Conservation (phyloP, 2,888 invertebrate species). For the Torymus texanus region DNA sequence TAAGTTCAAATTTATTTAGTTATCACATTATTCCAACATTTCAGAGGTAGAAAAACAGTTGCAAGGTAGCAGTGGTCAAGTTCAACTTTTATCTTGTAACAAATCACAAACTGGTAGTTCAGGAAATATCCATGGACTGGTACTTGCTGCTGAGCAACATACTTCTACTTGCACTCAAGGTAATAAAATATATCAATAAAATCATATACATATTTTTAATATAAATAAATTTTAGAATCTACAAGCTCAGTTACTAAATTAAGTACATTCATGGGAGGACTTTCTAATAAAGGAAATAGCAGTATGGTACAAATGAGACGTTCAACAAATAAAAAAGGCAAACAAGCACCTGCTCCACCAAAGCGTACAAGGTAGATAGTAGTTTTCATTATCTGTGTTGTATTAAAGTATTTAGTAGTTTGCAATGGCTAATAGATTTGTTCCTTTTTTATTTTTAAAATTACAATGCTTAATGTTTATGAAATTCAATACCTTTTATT, state of each 20-base stretch:
- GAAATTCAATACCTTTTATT: slow-evolving; percentile 38
- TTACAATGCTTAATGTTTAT: slow-evolving; percentile 13
- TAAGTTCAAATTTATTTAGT: slow-evolving; percentile 43
- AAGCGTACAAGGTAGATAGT: slow-evolving; percentile 89
- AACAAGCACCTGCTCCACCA: slow-evolving; percentile 96
- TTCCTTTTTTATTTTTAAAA: slow-evolving; percentile 41
- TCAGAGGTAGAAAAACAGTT: slow-evolving; percentile 96
- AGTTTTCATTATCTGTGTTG: slow-evolving; percentile 30
- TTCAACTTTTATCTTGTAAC: slow-evolving; percentile 80
- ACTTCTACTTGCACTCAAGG: slow-evolving; percentile 69
- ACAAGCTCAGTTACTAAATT: slow-evolving; percentile 78
- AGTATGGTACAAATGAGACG: slow-evolving; percentile 88
- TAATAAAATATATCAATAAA: slow-evolving; percentile 53
- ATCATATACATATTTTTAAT: slow-evolving; percentile 31
- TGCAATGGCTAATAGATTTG: slow-evolving; percentile 19
- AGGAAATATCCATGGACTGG: slow-evolving; percentile 79
- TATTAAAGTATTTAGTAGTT: slow-evolving; percentile 21
- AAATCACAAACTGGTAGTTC: slow-evolving; percentile 81
- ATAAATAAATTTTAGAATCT: slow-evolving; percentile 72
- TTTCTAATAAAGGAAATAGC: slow-evolving; percentile 78
- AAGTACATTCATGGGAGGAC: slow-evolving; percentile 80
- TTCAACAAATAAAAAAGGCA: slow-evolving; percentile 91
- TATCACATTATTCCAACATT: no score
- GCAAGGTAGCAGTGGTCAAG: slow-evolving; percentile 79
- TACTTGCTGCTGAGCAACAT: slow-evolving; percentile 74